Evolutionary conservation across 2,888 invertebrate genomes (phyloP), one percentile per base, ranked within the genome.

Genomic region (Tenthredo notha): DNA sequence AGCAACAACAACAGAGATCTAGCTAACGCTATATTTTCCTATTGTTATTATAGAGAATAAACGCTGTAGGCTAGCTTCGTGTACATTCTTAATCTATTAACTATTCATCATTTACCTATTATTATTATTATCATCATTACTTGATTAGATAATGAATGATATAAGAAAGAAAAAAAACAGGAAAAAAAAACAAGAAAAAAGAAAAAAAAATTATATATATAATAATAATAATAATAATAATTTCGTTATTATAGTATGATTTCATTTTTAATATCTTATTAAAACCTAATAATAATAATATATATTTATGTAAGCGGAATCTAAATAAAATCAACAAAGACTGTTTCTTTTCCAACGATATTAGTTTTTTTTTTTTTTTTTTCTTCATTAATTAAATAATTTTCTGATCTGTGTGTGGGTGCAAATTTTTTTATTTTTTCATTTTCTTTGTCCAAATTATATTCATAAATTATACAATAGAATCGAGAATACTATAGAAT

Each of bases 301-400:
- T 91, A 90, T 91, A 90, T 91, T 90, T 89, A 90, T 90, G 89
- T 92, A 91, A 89, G 90, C 88, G 90, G 88, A 90, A 89, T 67
- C 87, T 86, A 86, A 89, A 90, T 90, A 89, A 89, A 90, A 91
- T 90, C 86, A 88, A 88, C 88, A 89, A 90, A 90, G 90, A 90
- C 90, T 90, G 89, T 88, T 88, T 87, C 86, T 90, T 91, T 89
- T 88, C 85, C 85, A 87, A 86, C 50, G 25, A 78, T 29, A 61
- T 61, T 25, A 61, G 3, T 61, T 61, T 70, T 67, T 67, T 67
- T 37, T 37, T 37, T 37, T 37, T 37, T 6, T 37, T 37, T 7
- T 37, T 37, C 7, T 37, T 33, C 4, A 33, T 33, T 33, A 33
- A 65, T 4, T 65, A 65, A 18, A 40, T 29, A 58, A 1, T 43